These are phyloP conservation scores for Litocranius walleri DNA, from an alignment of 2,113 vertebrate species.

Conservation along the genomic window DNA sequence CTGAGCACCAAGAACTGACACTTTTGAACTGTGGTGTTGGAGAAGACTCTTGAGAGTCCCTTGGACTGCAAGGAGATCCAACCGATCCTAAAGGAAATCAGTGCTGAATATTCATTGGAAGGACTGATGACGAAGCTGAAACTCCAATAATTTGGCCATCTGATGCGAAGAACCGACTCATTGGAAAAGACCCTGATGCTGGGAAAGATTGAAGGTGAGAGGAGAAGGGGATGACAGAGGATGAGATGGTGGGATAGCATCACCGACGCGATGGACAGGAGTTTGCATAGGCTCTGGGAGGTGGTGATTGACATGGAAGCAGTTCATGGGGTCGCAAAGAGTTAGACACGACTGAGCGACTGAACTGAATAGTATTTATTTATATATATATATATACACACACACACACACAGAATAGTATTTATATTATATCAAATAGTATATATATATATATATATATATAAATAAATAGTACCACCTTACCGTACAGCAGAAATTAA, in stretches of 20 bases:
- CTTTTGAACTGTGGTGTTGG: neutral
- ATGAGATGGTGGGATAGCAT: neutral
- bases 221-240: neutral
- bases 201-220: neutral
- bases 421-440: neutral
- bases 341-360: fast-evolving
- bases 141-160: neutral
- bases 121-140: neutral
- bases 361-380: neutral
- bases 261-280: neutral
- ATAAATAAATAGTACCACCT: neutral
- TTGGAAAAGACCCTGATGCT: neutral
- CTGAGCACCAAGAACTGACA: neutral
- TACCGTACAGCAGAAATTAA: neutral
- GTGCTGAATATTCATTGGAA: neutral
- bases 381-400: neutral
- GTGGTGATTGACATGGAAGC: neutral
- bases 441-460: neutral
- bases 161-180: fast-evolving
- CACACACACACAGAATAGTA: neutral
- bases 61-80: neutral
- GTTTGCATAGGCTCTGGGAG: neutral
- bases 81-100: neutral
- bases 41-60: neutral
- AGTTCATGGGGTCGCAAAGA: neutral